phyloP scores from a whole-genome alignment of 2,113 vertebrate species.

The Zootoca vivipara region DNA sequence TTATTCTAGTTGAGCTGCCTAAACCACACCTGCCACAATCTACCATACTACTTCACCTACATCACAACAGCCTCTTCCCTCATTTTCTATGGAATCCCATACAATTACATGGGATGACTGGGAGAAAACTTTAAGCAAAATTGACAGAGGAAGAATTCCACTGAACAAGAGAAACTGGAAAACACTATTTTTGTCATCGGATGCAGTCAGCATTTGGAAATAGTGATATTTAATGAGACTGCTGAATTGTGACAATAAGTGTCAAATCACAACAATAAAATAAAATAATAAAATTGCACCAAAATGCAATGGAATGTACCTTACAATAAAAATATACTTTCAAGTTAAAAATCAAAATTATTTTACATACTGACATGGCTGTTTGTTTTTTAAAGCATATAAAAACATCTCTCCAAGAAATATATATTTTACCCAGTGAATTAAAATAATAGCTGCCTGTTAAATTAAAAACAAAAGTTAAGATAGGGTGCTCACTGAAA shows the following conservation, averaged over 20 bases:
- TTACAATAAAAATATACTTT: constrained; percentile 41
- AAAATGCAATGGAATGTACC: constrained; percentile 53
- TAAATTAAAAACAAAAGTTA: neutral
- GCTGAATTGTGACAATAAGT: constrained; percentile 28
- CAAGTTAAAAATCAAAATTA: constrained; percentile 36
- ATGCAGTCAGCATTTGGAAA: neutral
- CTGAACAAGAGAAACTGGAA: neutral
- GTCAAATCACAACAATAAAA: constrained; percentile 10
- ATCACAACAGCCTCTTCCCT: neutral
- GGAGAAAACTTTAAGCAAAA: neutral
- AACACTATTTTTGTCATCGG: neutral
- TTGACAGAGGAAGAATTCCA: neutral
- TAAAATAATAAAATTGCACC: constrained; percentile 50
- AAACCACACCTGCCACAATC: neutral
- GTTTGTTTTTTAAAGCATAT: neutral
- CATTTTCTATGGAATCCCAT: neutral
- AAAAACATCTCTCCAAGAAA: constrained; percentile 22
- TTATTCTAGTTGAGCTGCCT: neutral
- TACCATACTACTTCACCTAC: neutral
- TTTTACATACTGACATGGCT: neutral
- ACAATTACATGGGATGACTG: neutral
- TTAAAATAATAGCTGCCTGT: neutral
- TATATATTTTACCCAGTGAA: neutral
- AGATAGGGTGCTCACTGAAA: neutral
- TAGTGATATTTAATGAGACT: neutral